Base-by-base conservation (phyloP, 2,888 invertebrate species). In the Lycaena phlaeas region DNA sequence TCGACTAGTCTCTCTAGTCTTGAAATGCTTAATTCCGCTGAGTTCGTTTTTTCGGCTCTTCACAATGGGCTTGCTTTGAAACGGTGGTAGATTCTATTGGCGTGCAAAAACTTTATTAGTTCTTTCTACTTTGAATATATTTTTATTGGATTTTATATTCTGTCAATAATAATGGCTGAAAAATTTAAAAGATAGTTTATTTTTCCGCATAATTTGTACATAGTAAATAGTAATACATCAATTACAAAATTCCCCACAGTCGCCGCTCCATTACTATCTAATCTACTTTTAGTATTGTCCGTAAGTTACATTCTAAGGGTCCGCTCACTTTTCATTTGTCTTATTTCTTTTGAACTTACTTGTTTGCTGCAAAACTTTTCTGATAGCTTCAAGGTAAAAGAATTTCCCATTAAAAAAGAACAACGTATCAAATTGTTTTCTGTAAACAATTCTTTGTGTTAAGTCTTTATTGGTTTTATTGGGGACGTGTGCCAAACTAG, bases 371-470 rank as follows among this genome's bases (percentile, higher is more conserved):
- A 56, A 54, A 75, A 75, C 59, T 75, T 74, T 40, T 50, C 55
- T 56, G 61, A 61, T 63, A 40, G 40, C 40, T 57, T 60, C 53
- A 56, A 71, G 67, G 70, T 71, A 68, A 68, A 76, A 70, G 73
- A 76, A 77, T 76, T 72, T 68, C 60, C 64, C 56, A 73, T 72
- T 71, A 61, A 73, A 72, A 72, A 69, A 69, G 71, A 70, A 75
- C 75, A 71, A 57, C 65, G 60, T 54, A 68, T 66, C 66, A 66
- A 69, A 73, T 75, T 64, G 70, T 59, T 61, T 59, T 62, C 60
- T 54, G 74, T 67, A 71, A 74, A 73, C 75, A 76, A 67, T 77
- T 68, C 59, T 56, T 57, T 51, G 45, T 53, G 54, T 58, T 59
- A 57, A 62, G 58, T 66, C 59, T 64, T 71, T 78, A 76, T 77